Base-by-base conservation (phyloP, 2,113 vertebrate genomes). In the Phrynocephalus versicolor region DNA sequence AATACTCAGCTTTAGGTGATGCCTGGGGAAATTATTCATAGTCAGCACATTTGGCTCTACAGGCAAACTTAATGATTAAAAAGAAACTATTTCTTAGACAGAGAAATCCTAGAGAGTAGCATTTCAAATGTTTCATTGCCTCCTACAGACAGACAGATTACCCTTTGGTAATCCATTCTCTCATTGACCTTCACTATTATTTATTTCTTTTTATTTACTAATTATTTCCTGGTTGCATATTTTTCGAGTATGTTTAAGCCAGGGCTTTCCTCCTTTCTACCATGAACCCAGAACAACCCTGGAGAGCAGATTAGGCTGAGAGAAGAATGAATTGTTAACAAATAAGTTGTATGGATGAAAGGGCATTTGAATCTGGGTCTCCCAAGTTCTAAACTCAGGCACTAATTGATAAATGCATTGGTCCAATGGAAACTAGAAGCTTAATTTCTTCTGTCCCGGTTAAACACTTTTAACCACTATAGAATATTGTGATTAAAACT, bases 1-100 rank as follows among this genome's bases (percentile, higher is more conserved):
- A 64, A 18, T 25, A 39, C 58, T 19, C 25, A n/a, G n/a, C n/a
- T 10, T 21, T 25, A 39, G 73, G n/a, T n/a, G 41, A 55, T 3
- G 6, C 30, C 15, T n/a, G n/a, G 9, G 55, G 33, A 64, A 27
- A 9, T 21, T 10, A 64, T 73, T 45, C 77, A 69, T 64, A 73
- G 57, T 85, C 57, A 72, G 77, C 55, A 72, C 30, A 79, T 64
- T 79, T 73, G 55, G 57, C 84, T 85, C 69, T 62, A 39, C 39
- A 19, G 72, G 5, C 30, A 73, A 39, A 51, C 35, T 25, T 18
- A 33, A 2, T 72, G 57, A 85, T 71, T 60, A 64, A 64, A 57
- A 10, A 64, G 15, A 80, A 37, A 23, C 57, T 45, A 64, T 62
- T n/a, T 73, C 64, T 75, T 51, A 73, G 69, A 64, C 57, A 45